Evolutionary conservation across 2,797 vertebrate genomes (phyloP).

Genomic region (Heteromormyrus szaboi): DNA sequence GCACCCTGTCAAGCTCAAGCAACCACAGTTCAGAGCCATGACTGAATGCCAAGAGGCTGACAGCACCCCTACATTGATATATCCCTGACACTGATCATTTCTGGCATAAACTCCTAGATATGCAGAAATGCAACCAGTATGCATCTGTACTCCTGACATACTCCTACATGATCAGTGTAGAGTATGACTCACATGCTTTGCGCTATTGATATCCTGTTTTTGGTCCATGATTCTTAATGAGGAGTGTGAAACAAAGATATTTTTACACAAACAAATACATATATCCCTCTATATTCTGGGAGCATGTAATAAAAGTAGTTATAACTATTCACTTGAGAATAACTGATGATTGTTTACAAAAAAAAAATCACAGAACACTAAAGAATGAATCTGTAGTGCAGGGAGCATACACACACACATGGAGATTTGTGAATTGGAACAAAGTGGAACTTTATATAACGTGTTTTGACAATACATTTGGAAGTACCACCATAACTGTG

Average conservation of each 20-base stretch:
- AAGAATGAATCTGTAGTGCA: neutral
- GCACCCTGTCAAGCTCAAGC: neutral
- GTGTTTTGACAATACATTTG: neutral
- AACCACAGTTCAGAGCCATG: neutral
- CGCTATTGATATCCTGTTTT: neutral
- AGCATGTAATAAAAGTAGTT: neutral
- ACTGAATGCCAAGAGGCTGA: neutral
- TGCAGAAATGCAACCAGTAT: neutral
- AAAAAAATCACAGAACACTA: neutral
- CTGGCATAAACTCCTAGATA: neutral
- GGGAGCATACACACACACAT: neutral
- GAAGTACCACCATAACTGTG: neutral
- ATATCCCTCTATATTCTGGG: neutral
- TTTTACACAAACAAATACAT: too few relatives aligned
- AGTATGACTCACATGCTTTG: neutral
- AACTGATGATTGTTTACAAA: neutral
- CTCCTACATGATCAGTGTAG: neutral
- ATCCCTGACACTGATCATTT: neutral
- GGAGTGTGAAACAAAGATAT: too few relatives aligned
- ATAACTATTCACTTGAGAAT: neutral
- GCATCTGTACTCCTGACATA: neutral
- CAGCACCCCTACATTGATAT: neutral
- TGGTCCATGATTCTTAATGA: neutral
- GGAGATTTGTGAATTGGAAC: neutral
- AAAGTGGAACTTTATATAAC: neutral